Evolutionary conservation across 2,797 vertebrate species (phyloP).

Genomic region (Ciconia nigra): DNA sequence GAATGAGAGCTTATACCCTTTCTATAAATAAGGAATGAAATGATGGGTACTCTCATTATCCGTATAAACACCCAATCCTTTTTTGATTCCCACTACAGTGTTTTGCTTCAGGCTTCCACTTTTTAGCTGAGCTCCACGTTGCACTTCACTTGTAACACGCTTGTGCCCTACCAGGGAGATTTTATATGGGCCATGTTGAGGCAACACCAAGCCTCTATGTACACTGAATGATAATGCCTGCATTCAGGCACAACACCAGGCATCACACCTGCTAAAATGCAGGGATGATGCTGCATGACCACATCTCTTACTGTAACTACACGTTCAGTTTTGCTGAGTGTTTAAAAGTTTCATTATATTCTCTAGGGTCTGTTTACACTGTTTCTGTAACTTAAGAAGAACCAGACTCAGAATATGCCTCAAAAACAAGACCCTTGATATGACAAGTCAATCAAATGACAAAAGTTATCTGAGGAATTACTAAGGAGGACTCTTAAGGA

Average conservation of each 20-base stretch:
- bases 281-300: not conserved
- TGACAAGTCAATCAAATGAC: not conserved
- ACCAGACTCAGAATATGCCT: not conserved
- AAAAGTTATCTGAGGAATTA: not conserved
- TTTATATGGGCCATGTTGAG: not conserved
- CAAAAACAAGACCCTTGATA: not conserved
- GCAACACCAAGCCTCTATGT: not conserved
- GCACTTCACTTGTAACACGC: not conserved
- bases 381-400: not conserved
- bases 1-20: not conserved
- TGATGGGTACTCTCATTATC: not conserved
- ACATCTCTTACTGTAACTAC: not conserved
- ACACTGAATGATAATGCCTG: not conserved
- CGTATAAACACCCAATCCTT: not conserved
- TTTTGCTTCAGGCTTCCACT: not conserved
- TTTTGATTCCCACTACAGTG: not conserved
- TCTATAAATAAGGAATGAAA: not conserved
- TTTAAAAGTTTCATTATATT: not conserved
- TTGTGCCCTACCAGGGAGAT: not conserved
- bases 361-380: not conserved
- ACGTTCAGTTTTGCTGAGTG: not conserved
- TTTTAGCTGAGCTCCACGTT: not conserved
- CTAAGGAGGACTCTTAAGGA: not conserved
- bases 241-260: not conserved
- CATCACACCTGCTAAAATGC: not conserved